Evolutionary conservation across 2,113 vertebrate species (phyloP), one percentile per base, ranked within the genome.

Genomic region (Tupaia chinensis): DNA sequence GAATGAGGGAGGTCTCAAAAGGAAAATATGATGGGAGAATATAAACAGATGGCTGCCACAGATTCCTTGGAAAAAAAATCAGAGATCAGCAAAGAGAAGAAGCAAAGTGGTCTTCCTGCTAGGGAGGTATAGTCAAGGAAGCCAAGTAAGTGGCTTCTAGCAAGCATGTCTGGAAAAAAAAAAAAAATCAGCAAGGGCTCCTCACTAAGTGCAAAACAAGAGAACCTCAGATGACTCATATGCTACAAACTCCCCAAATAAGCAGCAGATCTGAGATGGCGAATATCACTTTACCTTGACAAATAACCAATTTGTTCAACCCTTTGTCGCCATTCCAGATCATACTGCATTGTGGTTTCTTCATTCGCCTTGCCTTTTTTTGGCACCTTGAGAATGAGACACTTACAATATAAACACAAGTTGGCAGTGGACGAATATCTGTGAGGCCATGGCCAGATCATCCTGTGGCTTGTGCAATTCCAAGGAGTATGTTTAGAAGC

Each of bases 371-470:
- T 32, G 34, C 44, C 63, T 88, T 32, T 54, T 54, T 79, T 69
- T 92, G 93, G 86, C 79, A 77, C 83, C 80, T 93, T 60, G 54
- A 73, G 80, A 87, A 77, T 17, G 63, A 89, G 32, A 68, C 19
- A 7, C 53, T 73, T 72, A 73, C 23, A 56, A 25, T 19, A 53
- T 54, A 84, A 20, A 86, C 54, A 44, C 16, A n/a, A 13, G 5
- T 6, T 93, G 83, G 87, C 70, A 32, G 14, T 54, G 32, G n/a
- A 27, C 15, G 60, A 82, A 44, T 80, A 70, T 91, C 54, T 68
- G 29, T 25, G 72, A 86, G 89, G 9, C 29, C 56, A 63, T 65
- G 81, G 63, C 69, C 65, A 58, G 29, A n/a, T 82, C 44, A 72
- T 53, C 60, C 86, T 16, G 44, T 53, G 34, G 79, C 78, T 83